Evolutionary conservation across 2,113 vertebrate genomes (phyloP), one percentile per base, ranked within the genome.

Genomic region (Elephas maximus): DNA sequence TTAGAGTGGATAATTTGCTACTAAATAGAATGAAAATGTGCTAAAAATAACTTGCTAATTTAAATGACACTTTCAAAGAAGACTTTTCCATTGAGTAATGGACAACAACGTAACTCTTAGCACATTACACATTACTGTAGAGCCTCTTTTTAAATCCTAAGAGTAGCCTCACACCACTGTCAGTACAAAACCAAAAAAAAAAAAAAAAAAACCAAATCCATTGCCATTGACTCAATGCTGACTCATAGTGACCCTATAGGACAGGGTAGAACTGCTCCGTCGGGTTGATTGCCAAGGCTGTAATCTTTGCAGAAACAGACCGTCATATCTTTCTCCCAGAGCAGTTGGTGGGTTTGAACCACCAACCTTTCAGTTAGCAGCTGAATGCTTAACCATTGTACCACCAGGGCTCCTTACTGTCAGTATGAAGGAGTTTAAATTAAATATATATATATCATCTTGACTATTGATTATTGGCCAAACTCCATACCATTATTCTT

Each of bases 1-100:
- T 71, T 2, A 2, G 85, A 77, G 37, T 74, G 82, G 78, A 23
- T 67, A 89, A 93, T 83, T 93, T 86, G 60, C 44, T 91, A 79
- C 41, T 87, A 90, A 86, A 95, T 89, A 74, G 20, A 91, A 44
- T 15, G 26, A 94, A 53, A 90, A 85, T 77, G 79, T 94, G 30
- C 78, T 60, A 63, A 94, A 88, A 88, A 74, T 82, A 71, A 69
- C 37, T 82, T 93, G 60, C 84, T 94, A 73, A 78, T 63, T n/a
- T 95, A 82, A 86, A 95, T 51, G 60, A n/a, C 24, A 78, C 69
- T 73, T 37, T 37, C 33, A n/a, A 37, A 73, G 69, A n/a, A 71
- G 33, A 37, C 33, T 73, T 92, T 96, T 97, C 15, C 1, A 6
- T 87, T 44, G 88, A 48, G 44, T 12, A 91, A 78, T 65, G 6